Evolutionary conservation across 2,797 vertebrate species (phyloP), one percentile per base, ranked within the genome.

Genomic region (Micropoecilia bifurca): DNA sequence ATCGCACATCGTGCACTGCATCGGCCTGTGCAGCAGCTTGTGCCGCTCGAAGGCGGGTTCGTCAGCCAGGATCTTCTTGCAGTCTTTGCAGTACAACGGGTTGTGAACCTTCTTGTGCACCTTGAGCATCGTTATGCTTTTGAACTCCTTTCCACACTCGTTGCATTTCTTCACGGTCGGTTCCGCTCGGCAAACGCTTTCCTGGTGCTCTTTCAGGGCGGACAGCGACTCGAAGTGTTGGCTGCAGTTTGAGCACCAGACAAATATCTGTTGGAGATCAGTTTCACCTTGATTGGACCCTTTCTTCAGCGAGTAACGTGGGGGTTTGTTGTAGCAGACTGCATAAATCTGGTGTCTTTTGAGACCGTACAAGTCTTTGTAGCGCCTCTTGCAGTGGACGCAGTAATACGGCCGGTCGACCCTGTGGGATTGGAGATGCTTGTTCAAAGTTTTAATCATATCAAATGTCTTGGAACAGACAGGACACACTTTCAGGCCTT

Each of bases 71-170:
- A 95, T 94, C 89, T 94, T 95, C 10, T 94, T 94, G 53, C 94
- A 95, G 89, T 95, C 94, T n/a, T 93, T 93, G 91, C 94, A 95
- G 89, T 95, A 95, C 69, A 94, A 91, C 9, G 94, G 90, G 8
- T 94, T 91, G 83, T 95, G 94, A 5, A 94, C 93, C 76, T 94
- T 74, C 84, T 92, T 93, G 87, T 95, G 94, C 61, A 94, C 93
- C 20, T 93, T 94, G 28, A 95, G 93, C 90, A 94, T 87, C 0
- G 94, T 94, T 89, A 94, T 80, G 81, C 91, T 94, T 79, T 93
- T 94, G 77, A 95, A 95, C 14, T 94, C 94, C n/a, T 94, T 95
- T 4, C 88, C 91, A 30, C 94, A 95, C 82, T 94, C 91, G 1
- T 74, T 72, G 1, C 94, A 95, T 1, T 76, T 87, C 90, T 94